A percentile compares a stretch with the other conserved stretches of the same genome.
Conservation (phyloP, 1,140 invertebrate genomes). For the Polypedilum pembai region DNA sequence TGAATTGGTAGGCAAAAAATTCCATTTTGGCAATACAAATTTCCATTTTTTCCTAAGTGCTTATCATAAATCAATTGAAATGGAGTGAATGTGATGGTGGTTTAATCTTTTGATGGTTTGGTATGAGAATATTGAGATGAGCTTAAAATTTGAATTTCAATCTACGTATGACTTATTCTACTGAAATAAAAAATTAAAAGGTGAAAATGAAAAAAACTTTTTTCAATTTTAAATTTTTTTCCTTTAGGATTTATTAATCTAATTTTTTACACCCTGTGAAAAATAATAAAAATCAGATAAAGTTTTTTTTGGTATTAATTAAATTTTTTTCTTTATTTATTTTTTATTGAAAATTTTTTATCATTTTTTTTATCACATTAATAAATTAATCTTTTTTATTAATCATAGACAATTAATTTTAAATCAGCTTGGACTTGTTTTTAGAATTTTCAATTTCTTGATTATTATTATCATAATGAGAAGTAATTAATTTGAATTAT, state of each 20-base stretch:
- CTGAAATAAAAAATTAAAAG: too few relatives aligned
- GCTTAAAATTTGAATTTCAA: too few relatives aligned
- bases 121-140: too few relatives aligned
- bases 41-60: neutral
- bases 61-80: slow-evolving; percentile 3
- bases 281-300: neutral
- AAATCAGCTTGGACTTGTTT: neutral
- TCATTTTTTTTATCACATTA: slow-evolving; percentile 14
- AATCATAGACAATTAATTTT: slow-evolving; percentile 7
- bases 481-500: too few relatives aligned
- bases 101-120: too few relatives aligned
- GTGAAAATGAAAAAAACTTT: too few relatives aligned
- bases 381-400: slow-evolving; percentile 12
- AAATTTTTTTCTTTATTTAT: neutral
- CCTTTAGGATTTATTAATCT: too few relatives aligned
- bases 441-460: slow-evolving; percentile 7
- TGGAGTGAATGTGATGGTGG: neutral
- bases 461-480: neutral
- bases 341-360: neutral
- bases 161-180: too few relatives aligned
- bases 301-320: slow-evolving; percentile 6
- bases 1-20: neutral
- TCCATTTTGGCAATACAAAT: neutral
- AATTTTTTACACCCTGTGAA: neutral
- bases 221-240: too few relatives aligned